A percentile compares a stretch with the other conserved stretches of the same genome.
Evolutionary conservation across 2,113 vertebrate species (phyloP).

Genomic region (Aldabrachelys gigantea): DNA sequence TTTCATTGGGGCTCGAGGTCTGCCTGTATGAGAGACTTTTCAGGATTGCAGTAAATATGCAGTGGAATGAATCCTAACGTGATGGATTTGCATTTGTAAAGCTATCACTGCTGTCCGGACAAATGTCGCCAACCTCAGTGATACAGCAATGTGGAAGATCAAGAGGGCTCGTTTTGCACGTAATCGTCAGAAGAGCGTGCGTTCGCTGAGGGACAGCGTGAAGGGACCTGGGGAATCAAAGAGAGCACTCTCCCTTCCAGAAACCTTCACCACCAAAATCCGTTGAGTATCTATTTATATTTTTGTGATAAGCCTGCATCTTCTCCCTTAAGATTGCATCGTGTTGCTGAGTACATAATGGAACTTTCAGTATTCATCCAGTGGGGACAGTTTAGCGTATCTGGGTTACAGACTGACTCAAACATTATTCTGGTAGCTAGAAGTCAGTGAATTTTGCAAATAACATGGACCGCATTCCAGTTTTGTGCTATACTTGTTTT

Average conservation of each 20-base stretch:
- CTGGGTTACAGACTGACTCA: not conserved
- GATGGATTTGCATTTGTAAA: constrained; percentile 78
- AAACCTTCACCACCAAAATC: constrained; percentile 92
- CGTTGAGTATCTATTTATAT: constrained; percentile 87
- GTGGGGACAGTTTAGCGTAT: not conserved
- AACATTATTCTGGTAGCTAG: not conserved
- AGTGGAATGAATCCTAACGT: constrained; percentile 63
- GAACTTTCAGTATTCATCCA: not conserved
- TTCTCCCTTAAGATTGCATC: constrained; percentile 55
- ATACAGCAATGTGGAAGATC: constrained; percentile 98
- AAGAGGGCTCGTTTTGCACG: constrained; percentile 96
- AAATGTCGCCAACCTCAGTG: constrained; percentile 97
- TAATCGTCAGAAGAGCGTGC: constrained; percentile 97
- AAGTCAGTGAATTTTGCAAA: not conserved
- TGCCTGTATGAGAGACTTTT: constrained; percentile 38
- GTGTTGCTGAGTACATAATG: constrained; percentile 12
- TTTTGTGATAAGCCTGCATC: not conserved
- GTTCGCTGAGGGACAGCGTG: constrained; percentile 95
- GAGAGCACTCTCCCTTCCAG: constrained; percentile 94
- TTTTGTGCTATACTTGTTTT: constrained; percentile 4
- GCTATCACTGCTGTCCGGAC: constrained; percentile 98
- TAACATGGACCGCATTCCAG: not conserved
- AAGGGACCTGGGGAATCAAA: constrained; percentile 91
- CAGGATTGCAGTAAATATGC: not conserved
- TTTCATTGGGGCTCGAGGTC: constrained; percentile 24